Base-by-base conservation (phyloP, 92 coral and sea anemone genomes). In the Muricea muricata region DNA sequence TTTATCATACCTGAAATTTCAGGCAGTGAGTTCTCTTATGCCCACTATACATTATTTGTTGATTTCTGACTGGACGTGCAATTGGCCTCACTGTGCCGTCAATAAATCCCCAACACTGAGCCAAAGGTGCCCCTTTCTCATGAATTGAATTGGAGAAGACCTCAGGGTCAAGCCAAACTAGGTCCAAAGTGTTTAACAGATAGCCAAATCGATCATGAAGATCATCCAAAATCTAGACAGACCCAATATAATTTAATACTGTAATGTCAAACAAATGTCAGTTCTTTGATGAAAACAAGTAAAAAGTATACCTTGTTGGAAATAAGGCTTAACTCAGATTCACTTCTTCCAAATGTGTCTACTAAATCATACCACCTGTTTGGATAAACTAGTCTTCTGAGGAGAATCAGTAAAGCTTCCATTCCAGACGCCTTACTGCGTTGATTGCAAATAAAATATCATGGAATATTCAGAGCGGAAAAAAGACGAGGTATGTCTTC, bases 51-150 rank as follows among this genome's bases (percentile, higher is more conserved):
- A 91, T 87, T 15, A 91, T 87, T 30, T 79, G 52, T 46, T 90
- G 93, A 75, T 87, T 87, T 26, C 86, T 18, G 7, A 79, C 75
- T 15, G 93, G 91, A 24, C 93, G 86, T 82, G 93, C 74, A 15
- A 90, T 90, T 17, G 90, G 93, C 33, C 90, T 23, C 8, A 86
- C 84, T 20, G 93, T 91, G 65, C 91, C 91, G 78, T 91, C 50
- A n/a, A n/a, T n/a, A n/a, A n/a, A n/a, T n/a, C n/a, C n/a, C n/a
- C n/a, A n/a, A n/a, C n/a, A n/a, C n/a, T 72, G 80, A 12, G 55
- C 10, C 14, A 91, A 73, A 30, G 91, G 91, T 65, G 91, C 93
- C 9, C 91, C 91, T 84, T 91, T 87, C 15, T 2, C 40, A 26
- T 81, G 81, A 17, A 82, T 78, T 11, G 85, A 91, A 33, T 47